Evolutionary conservation across 2,113 vertebrate genomes (phyloP).

Genomic region (Dasypus novemcinctus): DNA sequence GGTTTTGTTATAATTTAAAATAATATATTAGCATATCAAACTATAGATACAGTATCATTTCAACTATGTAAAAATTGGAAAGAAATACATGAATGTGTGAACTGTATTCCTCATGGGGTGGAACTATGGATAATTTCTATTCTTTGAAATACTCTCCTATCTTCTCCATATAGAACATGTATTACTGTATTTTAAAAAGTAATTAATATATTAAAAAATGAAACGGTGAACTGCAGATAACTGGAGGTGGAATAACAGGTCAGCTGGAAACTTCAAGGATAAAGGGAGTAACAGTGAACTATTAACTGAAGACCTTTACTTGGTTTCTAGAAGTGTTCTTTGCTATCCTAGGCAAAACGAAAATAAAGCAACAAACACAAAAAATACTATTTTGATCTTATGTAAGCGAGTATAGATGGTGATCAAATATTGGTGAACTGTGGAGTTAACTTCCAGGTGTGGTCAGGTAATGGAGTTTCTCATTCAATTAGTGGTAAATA

Average conservation of each 20-base stretch:
- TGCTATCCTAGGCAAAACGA: neutral
- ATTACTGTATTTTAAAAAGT: neutral
- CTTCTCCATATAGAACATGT: neutral
- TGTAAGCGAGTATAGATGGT: neutral
- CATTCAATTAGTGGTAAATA: neutral
- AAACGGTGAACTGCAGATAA: neutral
- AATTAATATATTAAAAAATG: neutral
- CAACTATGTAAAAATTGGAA: neutral
- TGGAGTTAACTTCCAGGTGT: neutral
- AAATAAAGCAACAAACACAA: neutral
- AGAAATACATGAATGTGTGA: neutral
- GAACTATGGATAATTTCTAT: neutral
- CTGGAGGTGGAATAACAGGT: neutral
- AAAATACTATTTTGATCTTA: conserved; percentile 21
- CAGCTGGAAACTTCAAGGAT: neutral
- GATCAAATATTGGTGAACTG: neutral
- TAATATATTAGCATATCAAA: neutral
- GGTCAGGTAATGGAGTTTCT: neutral
- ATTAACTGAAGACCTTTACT: neutral
- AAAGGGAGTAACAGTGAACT: neutral
- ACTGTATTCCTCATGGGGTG: neutral
- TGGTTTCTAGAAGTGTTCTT: neutral
- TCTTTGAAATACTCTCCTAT: conserved; percentile 3
- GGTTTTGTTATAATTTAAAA: neutral
- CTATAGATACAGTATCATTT: neutral